phyloP scores from a whole-genome alignment of 2,113 vertebrate species.

The Orientallactaga bullata region DNA sequence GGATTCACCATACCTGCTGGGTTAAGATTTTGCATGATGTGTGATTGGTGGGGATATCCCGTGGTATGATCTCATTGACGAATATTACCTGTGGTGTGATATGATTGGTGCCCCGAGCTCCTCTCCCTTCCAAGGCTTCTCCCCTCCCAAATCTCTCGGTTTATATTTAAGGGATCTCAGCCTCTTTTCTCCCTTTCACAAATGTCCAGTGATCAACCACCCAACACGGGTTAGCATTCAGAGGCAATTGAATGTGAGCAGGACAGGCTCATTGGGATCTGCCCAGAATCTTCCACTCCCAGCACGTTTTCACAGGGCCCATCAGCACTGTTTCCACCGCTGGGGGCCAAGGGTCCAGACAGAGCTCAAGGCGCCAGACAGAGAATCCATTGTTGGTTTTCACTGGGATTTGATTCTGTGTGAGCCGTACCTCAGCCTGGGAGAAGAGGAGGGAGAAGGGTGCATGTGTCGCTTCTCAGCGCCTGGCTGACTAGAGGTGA shows the following conservation, averaged over 20 bases:
- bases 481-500: not conserved
- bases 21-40: not conserved
- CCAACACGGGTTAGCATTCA: not conserved
- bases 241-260: accelerated
- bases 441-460: not conserved
- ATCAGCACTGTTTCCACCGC: too few species aligned
- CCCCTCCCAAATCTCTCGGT: not conserved
- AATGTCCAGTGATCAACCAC: not conserved
- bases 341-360: not conserved
- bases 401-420: not conserved
- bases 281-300: not conserved
- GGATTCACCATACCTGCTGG: not conserved
- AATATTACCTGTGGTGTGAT: not conserved
- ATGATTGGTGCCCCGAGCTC: too few species aligned
- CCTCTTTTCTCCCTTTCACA: not conserved
- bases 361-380: not conserved
- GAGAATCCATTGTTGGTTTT: not conserved
- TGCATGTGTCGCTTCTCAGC: not conserved
- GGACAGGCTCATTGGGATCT: not conserved
- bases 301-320: not conserved
- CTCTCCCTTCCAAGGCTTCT: not conserved
- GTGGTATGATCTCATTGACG: too few species aligned
- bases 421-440: not conserved
- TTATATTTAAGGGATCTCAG: not conserved
- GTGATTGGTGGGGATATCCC: too few species aligned